These are phyloP conservation scores for Phalacrocorax brasilianus DNA, from an alignment of 2,113 vertebrate species.

Conservation along the genomic window DNA sequence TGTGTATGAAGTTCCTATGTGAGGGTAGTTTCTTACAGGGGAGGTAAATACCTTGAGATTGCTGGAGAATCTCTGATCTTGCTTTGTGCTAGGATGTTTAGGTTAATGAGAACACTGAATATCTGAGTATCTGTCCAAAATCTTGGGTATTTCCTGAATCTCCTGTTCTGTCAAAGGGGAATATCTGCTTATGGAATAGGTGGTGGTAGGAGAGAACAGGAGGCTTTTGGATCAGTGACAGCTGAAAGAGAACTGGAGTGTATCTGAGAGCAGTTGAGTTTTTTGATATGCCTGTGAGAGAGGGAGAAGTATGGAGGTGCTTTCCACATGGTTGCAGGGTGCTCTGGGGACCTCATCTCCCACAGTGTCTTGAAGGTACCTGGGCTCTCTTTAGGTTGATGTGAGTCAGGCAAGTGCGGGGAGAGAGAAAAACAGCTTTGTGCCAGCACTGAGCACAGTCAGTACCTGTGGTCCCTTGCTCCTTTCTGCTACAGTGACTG, in stretches of 20 bases:
- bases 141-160: not conserved
- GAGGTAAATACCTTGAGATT: not conserved
- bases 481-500: not conserved
- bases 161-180: not conserved
- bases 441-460: not conserved
- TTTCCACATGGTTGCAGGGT: not conserved
- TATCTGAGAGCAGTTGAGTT: not conserved
- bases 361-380: not conserved
- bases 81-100: not conserved
- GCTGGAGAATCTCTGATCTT: not conserved
- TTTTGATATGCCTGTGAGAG: not conserved
- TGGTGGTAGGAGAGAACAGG: not conserved
- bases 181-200: not conserved
- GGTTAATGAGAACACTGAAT: not conserved
- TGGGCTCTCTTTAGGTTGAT: not conserved
- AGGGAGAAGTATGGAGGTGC: rapidly evolving
- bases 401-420: not conserved
- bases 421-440: not conserved
- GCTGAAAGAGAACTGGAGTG: not conserved
- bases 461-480: rapidly evolving
- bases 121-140: not conserved
- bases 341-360: rapidly evolving
- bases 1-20: rapidly evolving
- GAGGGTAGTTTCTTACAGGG: not conserved
- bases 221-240: not conserved